Conservation (phyloP, 1,140 invertebrate genomes). For the Portunus trituberculatus region DNA sequence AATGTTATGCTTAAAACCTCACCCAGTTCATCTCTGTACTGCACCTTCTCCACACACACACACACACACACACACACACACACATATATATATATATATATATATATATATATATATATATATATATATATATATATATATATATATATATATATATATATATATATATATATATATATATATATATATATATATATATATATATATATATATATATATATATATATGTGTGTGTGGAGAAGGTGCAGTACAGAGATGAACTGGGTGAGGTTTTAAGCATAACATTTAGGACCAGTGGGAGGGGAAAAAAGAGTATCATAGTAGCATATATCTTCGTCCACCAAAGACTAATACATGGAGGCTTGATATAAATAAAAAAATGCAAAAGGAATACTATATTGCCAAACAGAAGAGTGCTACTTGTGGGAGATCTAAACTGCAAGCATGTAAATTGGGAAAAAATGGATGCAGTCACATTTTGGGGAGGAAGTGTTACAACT, state of each 20-base stretch:
- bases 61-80: not conserved
- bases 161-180: not conserved
- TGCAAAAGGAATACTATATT: not conserved
- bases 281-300: conserved; percentile 30
- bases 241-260: no score
- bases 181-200: not conserved
- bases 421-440: no score
- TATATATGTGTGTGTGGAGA: no score
- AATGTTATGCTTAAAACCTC: no score
- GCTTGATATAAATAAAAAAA: not conserved
- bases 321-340: not conserved
- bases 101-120: not conserved
- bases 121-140: not conserved
- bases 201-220: conserved; percentile 35
- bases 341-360: conserved; percentile 9
- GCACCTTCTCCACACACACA: no score
- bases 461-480: no score
- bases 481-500: no score
- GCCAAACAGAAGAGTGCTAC: no score
- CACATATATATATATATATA: not conserved
- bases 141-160: not conserved
- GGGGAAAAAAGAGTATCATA: not conserved
- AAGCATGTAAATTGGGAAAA: no score
- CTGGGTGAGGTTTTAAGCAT: no score
- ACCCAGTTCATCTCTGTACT: no score